Base-by-base conservation (phyloP, 1,140 invertebrate genomes). In the Sitophilus oryzae region DNA sequence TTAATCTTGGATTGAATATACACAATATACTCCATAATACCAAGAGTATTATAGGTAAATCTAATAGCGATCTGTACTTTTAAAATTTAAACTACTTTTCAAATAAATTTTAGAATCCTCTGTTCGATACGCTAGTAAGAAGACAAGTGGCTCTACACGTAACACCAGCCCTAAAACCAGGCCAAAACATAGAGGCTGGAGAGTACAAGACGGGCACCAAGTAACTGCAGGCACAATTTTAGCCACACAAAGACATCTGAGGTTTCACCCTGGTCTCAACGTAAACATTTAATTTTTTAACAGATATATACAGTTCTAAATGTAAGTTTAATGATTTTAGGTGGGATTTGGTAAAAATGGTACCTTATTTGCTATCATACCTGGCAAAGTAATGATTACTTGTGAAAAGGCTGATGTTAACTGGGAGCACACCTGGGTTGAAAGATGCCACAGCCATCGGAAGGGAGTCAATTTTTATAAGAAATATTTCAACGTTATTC, bases 241-340 rank as follows among this genome's bases (percentile, higher is more conserved):
- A 35, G 85, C 76, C 0, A 81, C 78, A 0, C 88, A 91, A 70
- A 71, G 74, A 46, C 79, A 63, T n/a, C 69, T 83, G 0, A 76
- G 86, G 53, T 90, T 84, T 67, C 86, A 89, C 74, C 86, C 88
- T n/a, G 88, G 88, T 2, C 70, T 89, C 52, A 83, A 89, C 77
- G 88, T 89, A 74, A 77, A 42, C 3, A 6, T 37, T 37, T 37
- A 5, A 37, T n/a, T n/a, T 37, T 14, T 11, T 14, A 15, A 5
- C 14, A 3, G 36, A 14, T 9, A 38, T 19, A 37, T 16, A 46
- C 37, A 35, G 10, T 3, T 34, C 2, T 2, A 16, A 20, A 38
- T 48, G 18, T 8, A 3, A 16, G 4, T 42, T 16, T 18, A 20
- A 41, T 20, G 35, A 23, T 77, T 70, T 52, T 66, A 91, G 88